Evolutionary conservation across 2,888 invertebrate species (phyloP).

Genomic region (Lithosia quadra): DNA sequence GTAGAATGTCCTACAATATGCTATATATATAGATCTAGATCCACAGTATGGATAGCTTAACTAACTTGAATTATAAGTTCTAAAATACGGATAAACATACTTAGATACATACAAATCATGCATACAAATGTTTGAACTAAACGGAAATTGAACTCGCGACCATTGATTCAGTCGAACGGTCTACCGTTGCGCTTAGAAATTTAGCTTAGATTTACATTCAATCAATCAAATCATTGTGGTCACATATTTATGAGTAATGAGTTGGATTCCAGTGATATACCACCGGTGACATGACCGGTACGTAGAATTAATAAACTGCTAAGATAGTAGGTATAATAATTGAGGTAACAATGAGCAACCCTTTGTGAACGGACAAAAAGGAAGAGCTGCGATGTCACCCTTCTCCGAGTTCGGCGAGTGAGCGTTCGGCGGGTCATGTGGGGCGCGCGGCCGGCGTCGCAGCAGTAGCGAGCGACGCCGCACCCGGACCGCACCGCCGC

Average conservation of each 20-base stretch:
- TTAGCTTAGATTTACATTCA: neutral
- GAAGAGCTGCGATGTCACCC: conserved; percentile 82
- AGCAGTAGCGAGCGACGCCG: conserved; percentile 81
- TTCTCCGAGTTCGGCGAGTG: conserved; percentile 73
- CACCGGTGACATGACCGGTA: no score
- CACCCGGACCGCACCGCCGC: conserved; percentile 82
- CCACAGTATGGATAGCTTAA: no score
- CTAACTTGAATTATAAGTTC: neutral
- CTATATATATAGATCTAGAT: no score
- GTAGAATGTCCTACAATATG: no score
- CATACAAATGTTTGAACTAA: neutral
- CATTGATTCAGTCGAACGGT: neutral
- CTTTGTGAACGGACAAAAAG: conserved; percentile 72
- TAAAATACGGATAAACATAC: neutral
- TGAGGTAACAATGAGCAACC: conserved; percentile 67
- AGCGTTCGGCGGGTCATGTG: conserved; percentile 63
- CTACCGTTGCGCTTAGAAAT: neutral
- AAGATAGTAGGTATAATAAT: conserved; percentile 3
- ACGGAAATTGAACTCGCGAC: neutral
- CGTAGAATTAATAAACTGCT: neutral
- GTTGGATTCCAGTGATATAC: neutral
- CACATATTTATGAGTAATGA: neutral
- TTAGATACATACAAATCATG: neutral
- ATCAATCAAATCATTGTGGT: neutral
- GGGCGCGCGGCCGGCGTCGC: conserved; percentile 65